These are phyloP conservation scores for Coenonympha arcania DNA, from an alignment of 2,888 invertebrate genomes.

Conservation along the genomic window DNA sequence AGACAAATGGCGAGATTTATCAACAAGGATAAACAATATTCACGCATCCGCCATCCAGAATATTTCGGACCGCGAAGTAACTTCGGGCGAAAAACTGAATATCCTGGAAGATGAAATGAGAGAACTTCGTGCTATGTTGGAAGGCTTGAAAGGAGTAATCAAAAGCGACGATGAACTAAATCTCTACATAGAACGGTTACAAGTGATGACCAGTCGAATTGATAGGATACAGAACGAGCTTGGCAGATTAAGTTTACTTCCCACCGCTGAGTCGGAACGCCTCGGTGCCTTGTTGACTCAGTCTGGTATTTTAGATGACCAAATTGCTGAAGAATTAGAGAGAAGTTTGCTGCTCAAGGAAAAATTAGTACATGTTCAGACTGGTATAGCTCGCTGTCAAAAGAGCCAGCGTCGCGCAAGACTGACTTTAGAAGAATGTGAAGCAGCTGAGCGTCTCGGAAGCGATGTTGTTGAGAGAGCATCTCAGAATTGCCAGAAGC, in stretches of 20 bases:
- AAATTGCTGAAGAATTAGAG: conserved; percentile 85
- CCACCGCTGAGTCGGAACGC: conserved; percentile 83
- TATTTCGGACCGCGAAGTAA: conserved; percentile 81
- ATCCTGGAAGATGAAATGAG: conserved; percentile 84
- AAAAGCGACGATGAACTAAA: conserved; percentile 88
- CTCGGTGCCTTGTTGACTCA: conserved; percentile 80
- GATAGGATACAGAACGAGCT: conserved; percentile 86
- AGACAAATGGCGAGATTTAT: conserved; percentile 81
- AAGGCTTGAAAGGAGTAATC: conserved; percentile 83
- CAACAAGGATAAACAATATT: conserved; percentile 77
- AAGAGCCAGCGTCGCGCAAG: conserved; percentile 79
- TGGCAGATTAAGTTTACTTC: conserved; percentile 81
- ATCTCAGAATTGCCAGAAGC: conserved; percentile 80
- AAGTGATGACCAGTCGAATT: conserved; percentile 83
- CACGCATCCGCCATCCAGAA: conserved; percentile 79
- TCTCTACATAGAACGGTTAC: conserved; percentile 85
- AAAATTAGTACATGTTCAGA: conserved; percentile 80
- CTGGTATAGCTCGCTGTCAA: conserved; percentile 79
- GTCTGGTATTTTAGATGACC: conserved; percentile 80
- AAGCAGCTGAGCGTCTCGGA: conserved; percentile 80
- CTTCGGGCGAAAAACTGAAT: conserved; percentile 82
- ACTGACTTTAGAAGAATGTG: conserved; percentile 80
- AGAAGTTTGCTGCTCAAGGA: conserved; percentile 82
- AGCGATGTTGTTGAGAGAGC: conserved; percentile 86
- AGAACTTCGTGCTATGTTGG: conserved; percentile 80